Evolutionary conservation across 1,140 invertebrate genomes (phyloP).

Genomic region (Nasonia giraulti): DNA sequence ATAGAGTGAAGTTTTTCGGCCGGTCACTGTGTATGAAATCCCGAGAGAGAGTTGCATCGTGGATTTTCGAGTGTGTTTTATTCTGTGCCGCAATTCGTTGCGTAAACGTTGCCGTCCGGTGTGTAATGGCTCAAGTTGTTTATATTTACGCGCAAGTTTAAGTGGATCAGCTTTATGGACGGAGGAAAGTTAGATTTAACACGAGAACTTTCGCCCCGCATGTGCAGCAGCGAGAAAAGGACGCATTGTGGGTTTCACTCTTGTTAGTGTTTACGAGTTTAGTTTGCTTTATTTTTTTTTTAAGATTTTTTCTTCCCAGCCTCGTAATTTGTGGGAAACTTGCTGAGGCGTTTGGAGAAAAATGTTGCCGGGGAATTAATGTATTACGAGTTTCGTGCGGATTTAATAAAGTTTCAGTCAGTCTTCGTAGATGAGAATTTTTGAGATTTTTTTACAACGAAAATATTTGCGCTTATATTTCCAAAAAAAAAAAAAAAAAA

Average conservation of each 20-base stretch:
- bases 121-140: not conserved
- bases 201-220: not conserved
- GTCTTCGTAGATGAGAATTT: no score
- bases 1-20: no score
- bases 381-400: not conserved
- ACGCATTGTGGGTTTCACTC: not conserved
- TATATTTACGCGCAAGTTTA: not conserved
- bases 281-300: not conserved
- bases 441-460: no score
- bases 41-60: no score
- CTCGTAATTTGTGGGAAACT: not conserved
- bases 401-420: not conserved
- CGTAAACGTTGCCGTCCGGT: no score
- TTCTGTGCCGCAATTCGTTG: no score
- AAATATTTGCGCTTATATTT: not conserved
- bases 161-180: slow-evolving; percentile 3
- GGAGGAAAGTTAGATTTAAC: not conserved
- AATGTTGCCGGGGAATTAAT: not conserved
- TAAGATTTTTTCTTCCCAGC: not conserved
- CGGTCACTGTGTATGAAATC: no score
- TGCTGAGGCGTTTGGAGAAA: not conserved
- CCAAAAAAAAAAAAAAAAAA: not conserved
- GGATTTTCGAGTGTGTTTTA: no score
- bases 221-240: not conserved
- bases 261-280: not conserved